Base-by-base conservation (phyloP, 2,113 vertebrate genomes). In the Megatriorchis doriae region DNA sequence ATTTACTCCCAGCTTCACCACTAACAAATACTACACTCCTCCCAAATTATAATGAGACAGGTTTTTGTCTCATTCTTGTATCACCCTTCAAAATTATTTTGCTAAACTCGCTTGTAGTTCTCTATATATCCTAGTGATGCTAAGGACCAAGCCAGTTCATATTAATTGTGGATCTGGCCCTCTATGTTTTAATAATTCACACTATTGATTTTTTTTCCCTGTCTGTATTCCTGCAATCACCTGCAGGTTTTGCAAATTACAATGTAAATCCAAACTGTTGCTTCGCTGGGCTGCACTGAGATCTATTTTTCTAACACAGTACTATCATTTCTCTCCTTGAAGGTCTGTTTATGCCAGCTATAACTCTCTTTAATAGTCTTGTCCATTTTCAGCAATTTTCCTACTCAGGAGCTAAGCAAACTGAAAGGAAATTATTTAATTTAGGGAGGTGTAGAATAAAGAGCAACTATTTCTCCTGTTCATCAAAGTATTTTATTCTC, bases 321-420 rank as follows among this genome's bases (percentile, higher is more conserved):
- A 65, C 55, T 81, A 68, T 50, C 36, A 55, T 32, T 87, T 47
- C 68, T 80, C 68, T 94, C 86, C 93, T 96, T 10, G 5, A 38
- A 94, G 50, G 78, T 23, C 73, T 10, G 9, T 89, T 96, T 84
- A 66, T 74, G 36, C 36, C 90, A 81, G 29, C 70, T 63, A 63
- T 93, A 91, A 92, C 78, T 95, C 86, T 91, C 66, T 91, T 92
- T 94, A 92, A 96, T 81, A 92, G 61, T 71, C 88, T 38, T 84
- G 88, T 81, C 85, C 72, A 63, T 80, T 96, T 96, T 75, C 85
- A 78, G 75, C 48, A n/a, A 55, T 94, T 89, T 93, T 78, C 73
- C 67, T 42, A 9, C 71, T 92, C 27, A 12, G 58, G 53, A 85
- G 48, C 55, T 62, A 43, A 77, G 77, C 50, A 96, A 92, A 89